Base-by-base conservation (phyloP, 2,888 invertebrate species). In the Carterocephalus palaemon region DNA sequence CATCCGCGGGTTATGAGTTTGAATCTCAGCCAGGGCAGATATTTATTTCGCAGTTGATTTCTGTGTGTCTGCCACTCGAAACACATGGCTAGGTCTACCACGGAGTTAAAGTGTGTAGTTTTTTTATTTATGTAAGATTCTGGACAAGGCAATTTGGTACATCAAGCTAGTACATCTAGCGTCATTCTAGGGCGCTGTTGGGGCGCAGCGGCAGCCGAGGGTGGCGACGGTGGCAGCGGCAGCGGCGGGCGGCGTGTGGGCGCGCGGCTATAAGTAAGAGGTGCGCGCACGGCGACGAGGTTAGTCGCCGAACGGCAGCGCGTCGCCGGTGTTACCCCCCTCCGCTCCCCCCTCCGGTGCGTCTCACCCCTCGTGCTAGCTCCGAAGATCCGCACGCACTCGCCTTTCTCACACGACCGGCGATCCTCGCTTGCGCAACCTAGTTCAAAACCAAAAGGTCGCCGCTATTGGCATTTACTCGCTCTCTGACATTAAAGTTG, bases 401-500 rank as follows among this genome's bases (percentile, higher is more conserved):
- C 73, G 75, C 83, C 84, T 82, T 81, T 82, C 84, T 78, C 81
- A 79, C 72, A 77, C 79, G 75, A 76, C 75, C 74, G 79, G 75
- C 75, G 80, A 78, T 81, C 78, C 68, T 75, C 76, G 68, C 75
- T 85, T 86, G 80, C 85, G 80, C 83, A 86, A 86, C 74, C 61
- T 62, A 63, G 72, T 73, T 77, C 67, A 70, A 71, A 75, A 77
- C 77, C 65, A 68, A 84, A 86, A 86, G 85, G 85, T 86, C 85
- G 78, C 67, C 79, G 70, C 72, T 82, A 82, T 82, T 85, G 85
- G 82, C 85, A 86, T 86, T 85, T 85, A 80, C 79, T 69, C 80
- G 81, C 80, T 82, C 83, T 83, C 76, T 86, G 85, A 82, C 85
- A 85, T 86, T 86, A 84, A 72, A 73, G 80, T 80, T 84, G 84